Conservation (phyloP, 2,797 vertebrate genomes). For the Pogonophryne albipinna region DNA sequence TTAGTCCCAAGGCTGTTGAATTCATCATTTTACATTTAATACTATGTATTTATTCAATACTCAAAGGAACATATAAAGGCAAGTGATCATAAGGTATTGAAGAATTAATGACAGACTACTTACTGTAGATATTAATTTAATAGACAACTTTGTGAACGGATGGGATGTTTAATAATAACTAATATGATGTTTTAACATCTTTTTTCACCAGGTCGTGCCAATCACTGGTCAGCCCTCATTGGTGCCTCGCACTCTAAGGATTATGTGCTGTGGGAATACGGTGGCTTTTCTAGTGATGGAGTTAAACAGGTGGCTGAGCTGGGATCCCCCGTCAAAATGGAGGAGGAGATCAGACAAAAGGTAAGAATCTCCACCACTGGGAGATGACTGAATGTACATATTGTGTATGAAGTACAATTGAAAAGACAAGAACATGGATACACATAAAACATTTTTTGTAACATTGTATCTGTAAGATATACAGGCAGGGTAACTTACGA, state of each 20-base stretch:
- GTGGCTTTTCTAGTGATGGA: conserved; percentile 93
- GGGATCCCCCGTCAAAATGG: conserved; percentile 98
- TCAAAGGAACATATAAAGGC: too few species aligned
- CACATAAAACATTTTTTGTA: neutral
- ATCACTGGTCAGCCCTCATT: conserved; percentile 98
- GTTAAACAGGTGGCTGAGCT: conserved; percentile 96
- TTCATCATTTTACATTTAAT: too few species aligned
- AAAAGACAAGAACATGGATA: neutral
- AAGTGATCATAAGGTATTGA: too few species aligned
- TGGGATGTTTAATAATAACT: conserved; percentile 2
- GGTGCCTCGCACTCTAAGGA: conserved; percentile 96
- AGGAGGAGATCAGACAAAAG: conserved; percentile 98
- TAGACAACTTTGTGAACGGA: neutral
- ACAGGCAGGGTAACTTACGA: neutral
- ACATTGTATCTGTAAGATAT: neutral
- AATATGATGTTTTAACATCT: conserved; percentile 27
- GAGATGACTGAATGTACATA: neutral
- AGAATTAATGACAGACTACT: too few species aligned
- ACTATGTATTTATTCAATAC: too few species aligned
- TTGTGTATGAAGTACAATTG: neutral
- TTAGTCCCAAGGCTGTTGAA: too few species aligned
- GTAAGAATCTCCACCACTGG: conserved; percentile 76
- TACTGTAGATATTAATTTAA: too few species aligned
- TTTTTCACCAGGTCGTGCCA: conserved; percentile 89
- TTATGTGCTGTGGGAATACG: conserved; percentile 97